Evolutionary conservation across 2,888 invertebrate species (phyloP), one percentile per base, ranked within the genome.

Genomic region (Stramonita haemastoma): DNA sequence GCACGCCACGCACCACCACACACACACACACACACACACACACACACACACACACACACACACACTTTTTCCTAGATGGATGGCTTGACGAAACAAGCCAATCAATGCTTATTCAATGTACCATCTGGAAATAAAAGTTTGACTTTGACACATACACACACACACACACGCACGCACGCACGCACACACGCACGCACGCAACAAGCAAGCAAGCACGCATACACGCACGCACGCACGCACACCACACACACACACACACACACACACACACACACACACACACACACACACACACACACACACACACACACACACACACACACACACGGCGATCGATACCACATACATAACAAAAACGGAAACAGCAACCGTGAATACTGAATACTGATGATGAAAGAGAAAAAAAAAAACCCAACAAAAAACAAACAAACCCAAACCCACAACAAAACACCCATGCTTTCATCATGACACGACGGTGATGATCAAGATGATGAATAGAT

Each of bases 231-330:
- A n/a, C n/a, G 29, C 79, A n/a, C n/a, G n/a, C n/a, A n/a, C 5
- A 5, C 5, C 77, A 29, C 77, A 29, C 77, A 77, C 29, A 29
- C 77, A 77, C 77, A 77, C 77, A 77, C 77, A 77, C 70, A 77
- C 77, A 77, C 77, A 77, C 77, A 77, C 77, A 32, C 70, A 77
- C 77, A 32, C 77, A 77, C 77, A 77, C 77, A 32, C 29, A 77
- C 77, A 77, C 29, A 70, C 70, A 70, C 17, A 22, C 70, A 70
- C 6, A 70, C 22, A 70, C 70, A 22, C 70, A 70, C 70, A 70
- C 70, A 70, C 70, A 22, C 11, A 70, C 22, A 70, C 70, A 70
- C 70, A 70, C 70, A 22, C 11, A 70, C 70, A 70, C 70, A 70
- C 70, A 22, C 70, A 70, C 15, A 70, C 15, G 26, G 22, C 11